Base-by-base conservation (phyloP, 2,888 invertebrate genomes). In the Lithophane leautieri region DNA sequence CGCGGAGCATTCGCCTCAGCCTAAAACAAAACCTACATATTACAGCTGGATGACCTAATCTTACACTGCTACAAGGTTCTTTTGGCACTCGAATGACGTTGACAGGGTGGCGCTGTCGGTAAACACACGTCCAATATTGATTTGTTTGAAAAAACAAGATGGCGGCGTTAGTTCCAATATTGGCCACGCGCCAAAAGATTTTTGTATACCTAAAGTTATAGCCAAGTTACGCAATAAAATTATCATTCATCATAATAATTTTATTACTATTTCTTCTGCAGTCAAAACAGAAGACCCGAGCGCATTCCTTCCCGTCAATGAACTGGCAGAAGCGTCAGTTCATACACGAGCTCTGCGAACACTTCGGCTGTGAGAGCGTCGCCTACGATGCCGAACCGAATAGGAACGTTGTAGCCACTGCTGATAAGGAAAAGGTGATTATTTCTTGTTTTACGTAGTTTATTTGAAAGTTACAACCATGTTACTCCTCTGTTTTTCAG, bases 301-400 rank as follows among this genome's bases (percentile, higher is more conserved):
- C 98, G 87, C 98, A 98, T 93, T 98, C 99, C 16, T 99, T 99
- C 94, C 98, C 98, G 28, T 98, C 98, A 2, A 99, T 99, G 99
- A 99, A 99, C 94, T 97, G 98, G 63, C 98, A 99, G 89, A 99
- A 99, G 94, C 97, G 99, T 1, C 98, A 98, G 91, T 97, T 99
- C 90, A 97, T 99, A 16, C 99, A 99, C 94, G 99, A 99, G 93
- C 97, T 99, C 93, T 99, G 99, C 89, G 98, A 99, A 90, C 98
- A 98, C 94, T 99, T 99, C 96, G 99, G 99, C 60, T 98, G 99
- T 89, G 98, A 99, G 90, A 98, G 99, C 84, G 98, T 98, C 78
- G 99, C 99, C 40, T 99, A 99, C 93, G 99, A 99, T 95, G 98
- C 98, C 34, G 99, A 99, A 92, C 99, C 99, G 0, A 99, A 99